Percentiles rank a stretch among this genome's conserved stretches.
Evolutionary conservation across 2,797 vertebrate species (phyloP).

Genomic region (Urophycis tenuis): DNA sequence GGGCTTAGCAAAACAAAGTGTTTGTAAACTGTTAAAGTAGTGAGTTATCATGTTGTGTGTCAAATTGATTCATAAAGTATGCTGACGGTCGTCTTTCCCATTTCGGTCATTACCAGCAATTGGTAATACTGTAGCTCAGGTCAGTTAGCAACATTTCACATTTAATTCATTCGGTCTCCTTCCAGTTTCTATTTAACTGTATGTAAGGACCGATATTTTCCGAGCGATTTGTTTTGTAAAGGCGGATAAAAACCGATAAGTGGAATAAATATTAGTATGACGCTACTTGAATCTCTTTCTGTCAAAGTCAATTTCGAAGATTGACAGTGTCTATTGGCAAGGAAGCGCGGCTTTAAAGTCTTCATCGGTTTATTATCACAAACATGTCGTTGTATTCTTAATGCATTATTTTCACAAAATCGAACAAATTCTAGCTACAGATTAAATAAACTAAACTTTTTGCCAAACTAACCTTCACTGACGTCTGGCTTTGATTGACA

Average conservation of each 20-base stretch:
- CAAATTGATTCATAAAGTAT: background rate
- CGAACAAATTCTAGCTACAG: too few species aligned
- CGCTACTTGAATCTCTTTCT: conserved; percentile 6
- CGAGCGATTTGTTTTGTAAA: too few species aligned
- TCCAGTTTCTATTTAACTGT: too few species aligned
- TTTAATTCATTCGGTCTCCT: background rate
- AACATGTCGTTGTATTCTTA: background rate
- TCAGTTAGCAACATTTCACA: background rate
- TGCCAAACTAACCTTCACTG: background rate
- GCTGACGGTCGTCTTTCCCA: background rate
- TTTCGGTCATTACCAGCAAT: background rate
- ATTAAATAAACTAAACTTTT: background rate
- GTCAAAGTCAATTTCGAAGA: conserved; percentile 40
- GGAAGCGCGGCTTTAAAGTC: background rate
- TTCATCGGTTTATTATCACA: background rate
- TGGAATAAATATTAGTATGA: fast-evolving
- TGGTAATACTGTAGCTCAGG: background rate
- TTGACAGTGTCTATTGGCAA: conserved; percentile 18
- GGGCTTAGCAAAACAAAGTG: background rate
- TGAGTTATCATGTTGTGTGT: background rate
- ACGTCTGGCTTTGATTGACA: background rate
- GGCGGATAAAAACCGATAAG: too few species aligned
- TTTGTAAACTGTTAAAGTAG: background rate
- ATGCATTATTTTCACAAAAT: background rate
- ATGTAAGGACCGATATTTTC: fast-evolving